A percentile compares a stretch with the other conserved stretches of the same genome.
Evolutionary conservation across 2,888 invertebrate genomes (phyloP).

Genomic region (Anthophora plumipes): DNA sequence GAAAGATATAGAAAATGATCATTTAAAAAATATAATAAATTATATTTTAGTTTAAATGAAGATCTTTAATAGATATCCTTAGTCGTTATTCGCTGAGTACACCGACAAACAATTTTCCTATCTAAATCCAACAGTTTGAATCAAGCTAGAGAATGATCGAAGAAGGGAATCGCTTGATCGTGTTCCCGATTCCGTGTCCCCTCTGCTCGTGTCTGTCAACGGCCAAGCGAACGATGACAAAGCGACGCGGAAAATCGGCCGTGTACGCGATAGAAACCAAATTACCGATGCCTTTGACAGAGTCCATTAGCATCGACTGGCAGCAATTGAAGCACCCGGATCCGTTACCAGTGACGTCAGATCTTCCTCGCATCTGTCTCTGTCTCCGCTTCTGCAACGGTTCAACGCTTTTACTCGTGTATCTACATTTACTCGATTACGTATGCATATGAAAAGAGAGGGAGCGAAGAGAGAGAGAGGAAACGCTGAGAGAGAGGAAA

Average conservation of each 20-base stretch:
- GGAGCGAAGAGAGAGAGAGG: neutral
- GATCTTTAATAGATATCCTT: too few species aligned
- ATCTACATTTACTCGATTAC: slow-evolving; percentile 21
- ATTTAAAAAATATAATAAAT: too few species aligned
- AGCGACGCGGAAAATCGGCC: slow-evolving; percentile 34
- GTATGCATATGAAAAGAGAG: too few species aligned
- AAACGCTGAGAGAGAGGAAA: too few species aligned
- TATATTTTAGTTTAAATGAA: too few species aligned
- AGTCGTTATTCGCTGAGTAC: too few species aligned
- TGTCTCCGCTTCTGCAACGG: neutral
- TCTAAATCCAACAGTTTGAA: too few species aligned
- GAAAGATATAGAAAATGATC: too few species aligned
- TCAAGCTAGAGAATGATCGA: neutral
- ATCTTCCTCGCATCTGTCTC: neutral
- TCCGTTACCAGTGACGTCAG: slow-evolving; percentile 67
- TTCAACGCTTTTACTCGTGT: slow-evolving; percentile 17
- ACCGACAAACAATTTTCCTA: too few species aligned
- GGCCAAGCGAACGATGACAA: slow-evolving; percentile 6
- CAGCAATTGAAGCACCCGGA: slow-evolving; percentile 64
- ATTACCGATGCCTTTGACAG: slow-evolving; percentile 64
- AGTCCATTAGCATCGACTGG: slow-evolving; percentile 64
- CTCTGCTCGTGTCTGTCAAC: neutral
- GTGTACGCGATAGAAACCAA: slow-evolving; percentile 29
- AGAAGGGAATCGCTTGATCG: slow-evolving; percentile 6
- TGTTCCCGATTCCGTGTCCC: neutral